Evolutionary conservation across 2,797 vertebrate genomes (phyloP).

Genomic region (Margarornis squamiger): DNA sequence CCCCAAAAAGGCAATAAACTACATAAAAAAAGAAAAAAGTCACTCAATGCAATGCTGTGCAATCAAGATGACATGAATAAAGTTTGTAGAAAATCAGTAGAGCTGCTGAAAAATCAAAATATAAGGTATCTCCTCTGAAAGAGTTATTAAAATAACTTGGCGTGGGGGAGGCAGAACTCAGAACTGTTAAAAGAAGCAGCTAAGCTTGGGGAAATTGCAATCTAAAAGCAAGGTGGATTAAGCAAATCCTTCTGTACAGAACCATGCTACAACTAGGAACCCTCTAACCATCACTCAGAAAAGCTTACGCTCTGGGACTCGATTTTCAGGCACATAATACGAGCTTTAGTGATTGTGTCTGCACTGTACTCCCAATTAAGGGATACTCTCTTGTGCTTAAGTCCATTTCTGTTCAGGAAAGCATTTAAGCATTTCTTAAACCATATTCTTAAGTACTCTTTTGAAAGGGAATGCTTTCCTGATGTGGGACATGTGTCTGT

Average conservation of each 20-base stretch:
- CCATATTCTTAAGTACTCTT: conserved; percentile 17
- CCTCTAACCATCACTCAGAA: conserved; percentile 57
- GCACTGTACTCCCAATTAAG: conserved; percentile 47
- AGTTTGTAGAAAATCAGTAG: conserved; percentile 13
- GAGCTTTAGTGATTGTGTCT: conserved; percentile 63
- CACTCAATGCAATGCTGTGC: background rate
- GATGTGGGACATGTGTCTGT: background rate
- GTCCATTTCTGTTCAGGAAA: conserved; percentile 59
- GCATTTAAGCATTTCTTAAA: conserved; percentile 57
- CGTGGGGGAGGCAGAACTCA: conserved; percentile 10
- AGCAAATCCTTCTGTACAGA: conserved; percentile 71
- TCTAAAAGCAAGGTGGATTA: conserved; percentile 70
- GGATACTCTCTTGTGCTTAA: conserved; percentile 47
- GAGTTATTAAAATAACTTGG: conserved; percentile 49
- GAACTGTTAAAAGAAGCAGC: conserved; percentile 65
- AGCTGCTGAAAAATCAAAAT: conserved; percentile 43
- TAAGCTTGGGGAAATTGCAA: conserved; percentile 70
- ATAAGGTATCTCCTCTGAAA: conserved; percentile 41
- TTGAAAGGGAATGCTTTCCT: background rate
- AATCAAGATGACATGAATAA: background rate
- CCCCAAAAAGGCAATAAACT: background rate
- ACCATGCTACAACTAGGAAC: conserved; percentile 61
- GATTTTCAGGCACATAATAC: conserved; percentile 58
- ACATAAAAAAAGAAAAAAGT: background rate
- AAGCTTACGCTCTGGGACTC: conserved; percentile 57